A percentile compares a stretch with the other conserved stretches of the same genome.
These are phyloP conservation scores for Criorhina ranunculi DNA, from an alignment of 2,888 invertebrate genomes.

Conservation along the genomic window DNA sequence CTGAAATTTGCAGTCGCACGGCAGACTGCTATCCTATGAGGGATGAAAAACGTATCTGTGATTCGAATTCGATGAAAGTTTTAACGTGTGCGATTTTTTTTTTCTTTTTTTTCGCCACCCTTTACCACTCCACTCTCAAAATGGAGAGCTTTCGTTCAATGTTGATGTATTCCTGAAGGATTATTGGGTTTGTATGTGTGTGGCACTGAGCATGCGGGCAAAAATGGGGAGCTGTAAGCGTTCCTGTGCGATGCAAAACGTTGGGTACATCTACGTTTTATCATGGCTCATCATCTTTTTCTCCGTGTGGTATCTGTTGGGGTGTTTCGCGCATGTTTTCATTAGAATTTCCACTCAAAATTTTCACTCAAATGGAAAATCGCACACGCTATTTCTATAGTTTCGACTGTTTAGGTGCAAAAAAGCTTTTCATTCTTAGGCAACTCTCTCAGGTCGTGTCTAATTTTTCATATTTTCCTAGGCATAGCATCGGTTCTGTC, in stretches of 20 bases:
- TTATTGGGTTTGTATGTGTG: neutral
- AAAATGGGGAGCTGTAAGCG: conserved; percentile 3
- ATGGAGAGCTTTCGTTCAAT: conserved; percentile 26
- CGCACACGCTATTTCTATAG: no score
- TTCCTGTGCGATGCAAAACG: conserved; percentile 45
- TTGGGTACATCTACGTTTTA: conserved; percentile 21
- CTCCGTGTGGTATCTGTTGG: conserved; percentile 31
- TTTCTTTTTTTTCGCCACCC: conserved; percentile 44
- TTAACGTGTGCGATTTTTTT: conserved; percentile 42
- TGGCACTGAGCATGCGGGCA: conserved; percentile 56
- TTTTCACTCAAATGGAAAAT: conserved; percentile 7
- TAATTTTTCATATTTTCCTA: conserved; percentile 23
- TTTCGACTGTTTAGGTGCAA: no score
- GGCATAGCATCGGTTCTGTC: neutral
- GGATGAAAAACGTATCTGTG: conserved; percentile 68
- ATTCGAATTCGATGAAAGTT: conserved; percentile 55
- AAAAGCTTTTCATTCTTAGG: conserved; percentile 6
- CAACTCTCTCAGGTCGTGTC: conserved; percentile 30
- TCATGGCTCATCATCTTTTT: conserved; percentile 48
- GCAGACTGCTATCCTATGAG: conserved; percentile 50
- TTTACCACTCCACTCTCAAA: neutral
- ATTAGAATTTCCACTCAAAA: conserved; percentile 27
- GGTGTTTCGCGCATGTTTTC: conserved; percentile 33
- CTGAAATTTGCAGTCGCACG: conserved; percentile 61
- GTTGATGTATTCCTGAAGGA: conserved; percentile 5